A percentile compares a stretch with the other conserved stretches of the same genome.
Evolutionary conservation across 1,140 invertebrate genomes (phyloP).

Genomic region (Epicauta chinensis): DNA sequence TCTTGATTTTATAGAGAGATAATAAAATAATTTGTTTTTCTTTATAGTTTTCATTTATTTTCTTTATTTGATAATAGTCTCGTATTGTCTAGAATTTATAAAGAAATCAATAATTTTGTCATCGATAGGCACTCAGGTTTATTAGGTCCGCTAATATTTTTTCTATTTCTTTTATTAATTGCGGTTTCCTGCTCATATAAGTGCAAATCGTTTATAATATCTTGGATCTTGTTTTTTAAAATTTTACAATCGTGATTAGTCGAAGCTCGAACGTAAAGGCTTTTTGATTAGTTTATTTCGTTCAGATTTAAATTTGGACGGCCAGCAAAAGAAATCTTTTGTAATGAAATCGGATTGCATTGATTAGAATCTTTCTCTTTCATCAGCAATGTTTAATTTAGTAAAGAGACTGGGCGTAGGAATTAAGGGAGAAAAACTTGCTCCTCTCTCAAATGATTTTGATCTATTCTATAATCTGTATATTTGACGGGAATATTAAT

Average conservation of each 20-base stretch:
- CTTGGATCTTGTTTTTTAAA: constrained; percentile 8
- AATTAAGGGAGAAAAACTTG: no score
- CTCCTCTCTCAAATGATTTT: no score
- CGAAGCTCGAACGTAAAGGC: not conserved
- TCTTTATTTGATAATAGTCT: no score
- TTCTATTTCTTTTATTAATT: constrained; percentile 3
- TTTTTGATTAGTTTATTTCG: not conserved
- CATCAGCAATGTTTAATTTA: no score
- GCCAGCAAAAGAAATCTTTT: no score
- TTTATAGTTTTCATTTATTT: not conserved
- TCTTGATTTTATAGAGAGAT: no score
- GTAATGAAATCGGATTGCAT: no score
- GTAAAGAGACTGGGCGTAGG: no score
- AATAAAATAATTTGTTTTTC: not conserved
- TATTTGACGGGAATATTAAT: no score
- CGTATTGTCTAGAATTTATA: not conserved
- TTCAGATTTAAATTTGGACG: no score
- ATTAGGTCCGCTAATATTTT: constrained; percentile 22
- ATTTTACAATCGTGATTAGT: not conserved
- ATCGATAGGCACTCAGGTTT: constrained; percentile 24
- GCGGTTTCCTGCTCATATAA: constrained; percentile 18
- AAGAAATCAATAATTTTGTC: not conserved
- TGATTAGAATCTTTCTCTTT: no score
- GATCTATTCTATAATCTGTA: no score
- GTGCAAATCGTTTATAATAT: constrained; percentile 14